A percentile compares a stretch with the other conserved stretches of the same genome.
phyloP scores from a whole-genome alignment of 2,113 vertebrate genomes.

The Perca fluviatilis region DNA sequence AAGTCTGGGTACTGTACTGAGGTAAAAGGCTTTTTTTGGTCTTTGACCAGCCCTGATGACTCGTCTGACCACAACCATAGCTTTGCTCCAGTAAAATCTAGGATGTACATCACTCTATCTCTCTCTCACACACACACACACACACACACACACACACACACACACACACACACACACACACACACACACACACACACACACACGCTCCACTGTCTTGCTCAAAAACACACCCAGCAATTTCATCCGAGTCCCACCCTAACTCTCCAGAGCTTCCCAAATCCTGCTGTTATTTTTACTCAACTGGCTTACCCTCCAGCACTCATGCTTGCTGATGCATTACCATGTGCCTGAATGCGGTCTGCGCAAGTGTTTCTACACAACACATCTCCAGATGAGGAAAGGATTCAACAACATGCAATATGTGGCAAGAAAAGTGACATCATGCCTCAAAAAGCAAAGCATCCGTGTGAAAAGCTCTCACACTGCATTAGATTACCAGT shows the following conservation, averaged over 20 bases:
- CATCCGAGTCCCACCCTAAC: conserved; percentile 79
- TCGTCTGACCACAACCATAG: conserved; percentile 71
- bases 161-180: conserved; percentile 1
- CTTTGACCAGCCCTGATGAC: conserved; percentile 47
- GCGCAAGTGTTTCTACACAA: conserved; percentile 21
- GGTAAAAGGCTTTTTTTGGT: conserved; percentile 28
- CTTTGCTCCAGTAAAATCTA: conserved; percentile 75
- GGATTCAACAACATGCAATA: conserved; percentile 37
- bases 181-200: conserved; percentile 13
- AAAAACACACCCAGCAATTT: conserved; percentile 83
- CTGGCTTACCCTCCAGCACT: conserved; percentile 54
- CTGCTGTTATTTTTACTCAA: conserved; percentile 81
- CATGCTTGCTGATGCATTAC: conserved; percentile 43
- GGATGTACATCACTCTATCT: conserved; percentile 57
- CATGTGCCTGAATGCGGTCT: conserved; percentile 29
- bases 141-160: not conserved
- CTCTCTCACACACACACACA: conserved; percentile 50
- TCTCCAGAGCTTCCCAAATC: conserved; percentile 76
- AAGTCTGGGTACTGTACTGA: conserved; percentile 35
- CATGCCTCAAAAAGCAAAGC: conserved; percentile 29
- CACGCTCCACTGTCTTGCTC: conserved; percentile 51
- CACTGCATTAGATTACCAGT: conserved; percentile 19
- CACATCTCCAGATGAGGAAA: conserved; percentile 21
- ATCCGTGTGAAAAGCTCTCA: conserved; percentile 27
- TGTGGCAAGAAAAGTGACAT: conserved; percentile 53